Conservation (phyloP, 2,113 vertebrate species). For the Hypocryptadius cinnamomeus region DNA sequence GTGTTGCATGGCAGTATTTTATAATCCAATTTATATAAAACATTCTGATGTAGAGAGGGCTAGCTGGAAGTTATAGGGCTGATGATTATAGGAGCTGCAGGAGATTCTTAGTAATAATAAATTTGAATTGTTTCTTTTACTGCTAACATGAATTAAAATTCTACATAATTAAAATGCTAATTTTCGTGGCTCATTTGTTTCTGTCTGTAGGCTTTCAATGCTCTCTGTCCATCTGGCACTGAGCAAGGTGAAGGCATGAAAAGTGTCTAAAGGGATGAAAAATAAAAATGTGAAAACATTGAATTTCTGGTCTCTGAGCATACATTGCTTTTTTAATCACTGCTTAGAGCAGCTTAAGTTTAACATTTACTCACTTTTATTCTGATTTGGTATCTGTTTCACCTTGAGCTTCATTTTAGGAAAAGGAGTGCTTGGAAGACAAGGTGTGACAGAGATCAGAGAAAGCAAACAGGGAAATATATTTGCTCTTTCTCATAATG, state of each 20-base stretch:
- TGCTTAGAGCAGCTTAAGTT: neutral
- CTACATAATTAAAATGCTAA: neutral
- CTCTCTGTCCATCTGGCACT: neutral
- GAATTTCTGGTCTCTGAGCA: neutral
- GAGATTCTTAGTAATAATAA: neutral
- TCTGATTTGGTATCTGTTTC: neutral
- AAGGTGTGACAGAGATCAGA: neutral
- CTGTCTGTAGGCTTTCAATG: neutral
- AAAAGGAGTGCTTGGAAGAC: neutral
- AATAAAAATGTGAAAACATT: neutral
- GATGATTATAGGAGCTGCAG: neutral
- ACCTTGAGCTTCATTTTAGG: neutral
- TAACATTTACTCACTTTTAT: neutral
- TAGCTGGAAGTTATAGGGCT: neutral
- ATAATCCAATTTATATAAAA: neutral
- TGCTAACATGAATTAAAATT: neutral
- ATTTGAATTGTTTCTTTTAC: neutral
- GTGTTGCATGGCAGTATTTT: neutral
- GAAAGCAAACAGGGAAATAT: neutral
- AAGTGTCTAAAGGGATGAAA: neutral
- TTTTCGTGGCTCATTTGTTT: neutral
- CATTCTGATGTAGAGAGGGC: neutral
- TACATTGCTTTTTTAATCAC: neutral
- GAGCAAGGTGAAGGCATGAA: neutral
- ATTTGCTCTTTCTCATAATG: neutral